These are phyloP conservation scores for Torymus texanus DNA, from an alignment of 2,888 invertebrate genomes.

Conservation along the genomic window DNA sequence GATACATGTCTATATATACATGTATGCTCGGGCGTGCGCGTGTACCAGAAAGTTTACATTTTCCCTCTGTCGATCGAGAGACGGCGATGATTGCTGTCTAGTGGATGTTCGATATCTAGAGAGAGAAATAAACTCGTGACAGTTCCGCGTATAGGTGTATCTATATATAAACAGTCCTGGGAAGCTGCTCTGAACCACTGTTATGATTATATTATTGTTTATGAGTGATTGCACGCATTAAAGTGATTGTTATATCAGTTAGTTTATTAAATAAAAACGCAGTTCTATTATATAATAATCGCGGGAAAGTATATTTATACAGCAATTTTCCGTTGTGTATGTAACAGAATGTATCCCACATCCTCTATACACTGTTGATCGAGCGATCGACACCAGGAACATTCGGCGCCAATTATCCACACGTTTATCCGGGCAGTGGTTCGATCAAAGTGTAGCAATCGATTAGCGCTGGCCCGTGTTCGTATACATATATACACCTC, in stretches of 20 bases:
- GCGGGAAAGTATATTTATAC: too few relatives aligned
- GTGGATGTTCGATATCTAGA: conserved; percentile 15
- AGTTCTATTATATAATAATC: too few relatives aligned
- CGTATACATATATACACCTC: neutral
- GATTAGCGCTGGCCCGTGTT: conserved; percentile 20
- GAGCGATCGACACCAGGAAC: conserved; percentile 2
- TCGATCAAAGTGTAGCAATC: conserved; percentile 43
- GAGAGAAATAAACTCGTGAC: conserved; percentile 25
- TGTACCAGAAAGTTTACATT: conserved; percentile 38
- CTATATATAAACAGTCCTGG: too few relatives aligned
- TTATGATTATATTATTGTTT: too few relatives aligned
- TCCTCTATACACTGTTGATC: neutral
- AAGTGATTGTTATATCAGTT: too few relatives aligned
- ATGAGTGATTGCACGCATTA: too few relatives aligned
- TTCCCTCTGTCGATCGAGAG: conserved; percentile 8
- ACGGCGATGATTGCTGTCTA: conserved; percentile 24
- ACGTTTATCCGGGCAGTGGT: conserved; percentile 9
- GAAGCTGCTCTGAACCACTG: too few relatives aligned
- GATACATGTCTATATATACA: conserved; percentile 51
- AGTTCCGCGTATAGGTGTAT: conserved; percentile 25
- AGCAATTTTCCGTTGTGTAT: too few relatives aligned
- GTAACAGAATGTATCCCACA: neutral
- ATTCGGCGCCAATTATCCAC: conserved; percentile 35
- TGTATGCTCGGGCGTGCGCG: neutral
- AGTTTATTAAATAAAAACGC: too few relatives aligned